Base-by-base conservation (phyloP, 2,888 invertebrate species). In the Drosophila mimetica region DNA sequence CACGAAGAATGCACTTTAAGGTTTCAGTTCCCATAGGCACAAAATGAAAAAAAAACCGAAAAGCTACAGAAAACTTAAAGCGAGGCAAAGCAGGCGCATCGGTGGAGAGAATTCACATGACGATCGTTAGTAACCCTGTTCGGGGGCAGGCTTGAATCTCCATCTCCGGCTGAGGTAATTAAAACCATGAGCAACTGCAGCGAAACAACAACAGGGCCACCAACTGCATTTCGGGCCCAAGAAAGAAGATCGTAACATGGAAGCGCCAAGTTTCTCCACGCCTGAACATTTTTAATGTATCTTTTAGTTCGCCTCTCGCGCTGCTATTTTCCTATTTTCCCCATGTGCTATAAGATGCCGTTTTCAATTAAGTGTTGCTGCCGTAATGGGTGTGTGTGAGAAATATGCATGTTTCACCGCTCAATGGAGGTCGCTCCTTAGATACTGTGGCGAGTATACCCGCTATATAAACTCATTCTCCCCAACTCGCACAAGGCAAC, bases 211-310 rank as follows among this genome's bases (percentile, higher is more conserved):
- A 52, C 39, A 22, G 22, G 39, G 50, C 65, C 28, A 25, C 65
- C 28, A 25, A 57, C 52, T 66, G 73, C 58, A 60, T 47, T 60
- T 58, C n/a, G 20, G 48, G 54, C 52, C 46, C 54, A 39, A 67
- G 69, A 66, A 39, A 67, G 69, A 66, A 55, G 57, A 64, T 52
- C 61, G 70, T 70, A 69, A 72, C 74, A 69, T 64, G 55, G 61
- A 70, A 70, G 50, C 76, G 47, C 71, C 44, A 71, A 86, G 87
- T 88, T 88, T 83, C 84, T 79, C 88, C 75, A 76, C 77, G 83
- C 79, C 79, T 82, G 69, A 39, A 75, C 22, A 48, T 50, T 54
- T 75, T 87, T 87, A 86, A 83, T 86, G 86, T 87, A 79, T 85
- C 77, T 83, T 59, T 87, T 83, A 80, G 79, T 64, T 64, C 34